phyloP scores from a whole-genome alignment of 2,797 vertebrate species.

The Miichthys miiuy region DNA sequence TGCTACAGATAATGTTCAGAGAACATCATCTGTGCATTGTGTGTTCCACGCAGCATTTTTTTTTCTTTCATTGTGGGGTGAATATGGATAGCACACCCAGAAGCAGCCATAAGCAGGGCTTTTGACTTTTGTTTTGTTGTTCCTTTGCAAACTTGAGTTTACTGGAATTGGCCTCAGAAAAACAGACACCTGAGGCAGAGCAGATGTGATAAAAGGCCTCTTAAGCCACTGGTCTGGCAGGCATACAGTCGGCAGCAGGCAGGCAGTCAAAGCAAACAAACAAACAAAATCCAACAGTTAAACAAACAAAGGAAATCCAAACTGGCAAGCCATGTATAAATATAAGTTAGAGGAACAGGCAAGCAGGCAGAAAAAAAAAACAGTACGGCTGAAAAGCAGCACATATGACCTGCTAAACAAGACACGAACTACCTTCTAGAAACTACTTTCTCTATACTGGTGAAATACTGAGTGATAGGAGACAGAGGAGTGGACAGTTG shows the following conservation, averaged over 20 bases:
- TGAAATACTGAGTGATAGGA: conserved; percentile 35
- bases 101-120: background rate
- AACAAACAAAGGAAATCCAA: conserved; percentile 63
- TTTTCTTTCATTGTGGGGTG: too few relatives aligned
- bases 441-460: background rate
- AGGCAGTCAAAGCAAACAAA: conserved; percentile 58
- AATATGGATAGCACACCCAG: background rate
- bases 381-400: background rate
- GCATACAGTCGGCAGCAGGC: conserved; percentile 44
- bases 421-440: conserved; percentile 22
- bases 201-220: conserved; percentile 64
- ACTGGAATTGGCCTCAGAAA: conserved; percentile 33
- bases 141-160: conserved; percentile 24
- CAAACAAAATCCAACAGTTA: conserved; percentile 59
- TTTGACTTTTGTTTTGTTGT: conserved; percentile 30
- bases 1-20: background rate
- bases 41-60: background rate
- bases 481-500: conserved; percentile 33
- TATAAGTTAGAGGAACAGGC: conserved; percentile 25
- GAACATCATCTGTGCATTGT: background rate
- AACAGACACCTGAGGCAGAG: conserved; percentile 55
- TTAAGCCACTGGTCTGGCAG: conserved; percentile 61
- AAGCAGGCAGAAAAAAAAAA: background rate
- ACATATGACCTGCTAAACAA: conserved; percentile 17
- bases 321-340: conserved; percentile 35